Evolutionary conservation across 2,888 invertebrate species (phyloP).

Genomic region (Thereva unica): DNA sequence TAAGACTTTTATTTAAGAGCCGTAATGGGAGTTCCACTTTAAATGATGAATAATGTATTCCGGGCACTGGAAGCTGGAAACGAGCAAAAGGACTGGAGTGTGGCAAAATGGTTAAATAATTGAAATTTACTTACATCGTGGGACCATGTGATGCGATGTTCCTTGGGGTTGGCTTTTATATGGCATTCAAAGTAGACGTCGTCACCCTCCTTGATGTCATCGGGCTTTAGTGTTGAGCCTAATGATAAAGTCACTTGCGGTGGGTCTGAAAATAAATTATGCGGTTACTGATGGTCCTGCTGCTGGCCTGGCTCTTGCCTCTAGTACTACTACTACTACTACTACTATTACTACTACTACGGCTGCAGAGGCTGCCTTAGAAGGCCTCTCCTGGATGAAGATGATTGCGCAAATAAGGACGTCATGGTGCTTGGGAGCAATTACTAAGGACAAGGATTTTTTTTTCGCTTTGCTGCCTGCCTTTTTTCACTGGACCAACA

Average conservation of each 20-base stretch:
- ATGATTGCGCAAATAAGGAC: too few relatives aligned
- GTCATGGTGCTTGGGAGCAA: too few relatives aligned
- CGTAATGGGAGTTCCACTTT: constrained; percentile 37
- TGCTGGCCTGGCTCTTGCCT: too few relatives aligned
- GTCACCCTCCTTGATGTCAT: constrained; percentile 78
- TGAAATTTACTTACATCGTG: constrained; percentile 68
- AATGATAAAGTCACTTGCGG: constrained; percentile 73
- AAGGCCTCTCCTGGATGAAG: too few relatives aligned
- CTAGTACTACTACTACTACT: too few relatives aligned
- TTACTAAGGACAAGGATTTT: too few relatives aligned
- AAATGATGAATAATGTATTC: constrained; percentile 42
- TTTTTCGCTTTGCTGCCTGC: too few relatives aligned
- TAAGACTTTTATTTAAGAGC: constrained; percentile 33
- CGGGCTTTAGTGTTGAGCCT: constrained; percentile 74
- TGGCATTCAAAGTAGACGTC: constrained; percentile 82
- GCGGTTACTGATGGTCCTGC: constrained; percentile 20
- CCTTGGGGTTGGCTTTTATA: constrained; percentile 75
- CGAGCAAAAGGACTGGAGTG: neutral
- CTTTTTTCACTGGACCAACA: too few relatives aligned
- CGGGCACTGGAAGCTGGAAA: constrained; percentile 4
- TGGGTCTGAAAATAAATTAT: constrained; percentile 64
- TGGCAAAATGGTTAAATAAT: constrained; percentile 41
- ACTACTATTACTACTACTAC: too few relatives aligned
- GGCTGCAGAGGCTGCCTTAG: too few relatives aligned
- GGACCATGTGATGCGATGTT: constrained; percentile 76